Conservation (phyloP, 1,140 invertebrate genomes). For the Liolophura sinensis region DNA sequence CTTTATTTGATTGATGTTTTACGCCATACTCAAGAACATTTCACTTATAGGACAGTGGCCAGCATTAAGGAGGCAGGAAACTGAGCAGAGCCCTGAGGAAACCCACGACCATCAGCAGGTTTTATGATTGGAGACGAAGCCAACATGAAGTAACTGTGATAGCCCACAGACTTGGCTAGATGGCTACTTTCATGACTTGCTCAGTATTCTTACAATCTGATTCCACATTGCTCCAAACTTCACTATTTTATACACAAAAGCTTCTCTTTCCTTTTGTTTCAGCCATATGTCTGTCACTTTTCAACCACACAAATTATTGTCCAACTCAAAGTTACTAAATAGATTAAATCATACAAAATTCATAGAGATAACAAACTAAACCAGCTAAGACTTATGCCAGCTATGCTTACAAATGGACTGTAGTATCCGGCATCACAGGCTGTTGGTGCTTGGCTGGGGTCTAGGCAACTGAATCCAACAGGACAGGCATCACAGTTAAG, state of each 20-base stretch:
- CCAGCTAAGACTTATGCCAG: neutral
- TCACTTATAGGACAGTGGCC: no score
- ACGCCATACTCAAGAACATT: no score
- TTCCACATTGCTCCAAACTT: neutral
- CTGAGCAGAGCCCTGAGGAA: no score
- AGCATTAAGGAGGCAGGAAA: no score
- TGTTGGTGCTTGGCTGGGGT: constrained; percentile 31
- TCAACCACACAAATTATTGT: no score
- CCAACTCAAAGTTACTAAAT: neutral
- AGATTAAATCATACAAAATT: neutral
- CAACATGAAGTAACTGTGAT: no score
- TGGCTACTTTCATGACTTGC: no score
- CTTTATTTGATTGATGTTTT: no score
- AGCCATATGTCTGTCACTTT: no score
- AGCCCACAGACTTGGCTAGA: no score
- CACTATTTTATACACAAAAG: neutral
- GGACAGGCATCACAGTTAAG: constrained; percentile 35
- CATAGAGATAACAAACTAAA: neutral
- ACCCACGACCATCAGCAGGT: no score
- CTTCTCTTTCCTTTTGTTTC: neutral
- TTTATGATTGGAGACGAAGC: no score
- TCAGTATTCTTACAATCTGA: neutral
- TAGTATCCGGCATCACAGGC: constrained; percentile 45
- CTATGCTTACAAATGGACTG: constrained; percentile 40
- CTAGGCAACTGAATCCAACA: constrained; percentile 39